Conservation (phyloP, 2,797 vertebrate genomes). For the Neosilurus hyrtlii region DNA sequence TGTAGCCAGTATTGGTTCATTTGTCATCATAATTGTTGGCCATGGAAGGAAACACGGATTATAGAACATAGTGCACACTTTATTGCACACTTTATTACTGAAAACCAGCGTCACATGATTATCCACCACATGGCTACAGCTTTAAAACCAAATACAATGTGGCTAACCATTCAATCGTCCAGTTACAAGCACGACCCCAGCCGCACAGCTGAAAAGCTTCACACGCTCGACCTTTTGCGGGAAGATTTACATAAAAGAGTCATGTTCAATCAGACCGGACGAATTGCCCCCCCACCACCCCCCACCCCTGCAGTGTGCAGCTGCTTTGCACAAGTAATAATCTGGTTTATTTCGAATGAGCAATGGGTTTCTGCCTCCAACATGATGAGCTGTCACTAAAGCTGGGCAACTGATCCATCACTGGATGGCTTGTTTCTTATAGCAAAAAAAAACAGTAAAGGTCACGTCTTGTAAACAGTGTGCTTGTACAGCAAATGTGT, state of each 20-base stretch:
- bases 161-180: neutral
- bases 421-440: slow-evolving; percentile 49
- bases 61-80: neutral
- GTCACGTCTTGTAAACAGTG: neutral
- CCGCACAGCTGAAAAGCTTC: neutral
- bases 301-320: neutral
- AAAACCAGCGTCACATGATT: neutral
- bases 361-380: slow-evolving; percentile 58
- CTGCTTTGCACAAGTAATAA: slow-evolving; percentile 34
- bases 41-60: neutral
- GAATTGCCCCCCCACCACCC: neutral
- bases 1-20: neutral
- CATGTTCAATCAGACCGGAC: slow-evolving; percentile 16
- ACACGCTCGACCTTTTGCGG: slow-evolving; percentile 4
- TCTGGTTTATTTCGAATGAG: slow-evolving; percentile 53
- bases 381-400: slow-evolving; percentile 66
- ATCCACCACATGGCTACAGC: neutral
- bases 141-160: neutral
- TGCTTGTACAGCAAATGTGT: neutral
- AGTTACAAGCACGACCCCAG: neutral
- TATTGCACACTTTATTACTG: neutral
- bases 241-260: slow-evolving; percentile 38
- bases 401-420: slow-evolving; percentile 70
- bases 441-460: slow-evolving; percentile 19
- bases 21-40: neutral